Percentiles rank a stretch among this genome's conserved stretches.
These are phyloP conservation scores for Hydrozoanthus gracilis DNA, from an alignment of 92 coral and sea anemone genomes.

Conservation along the genomic window DNA sequence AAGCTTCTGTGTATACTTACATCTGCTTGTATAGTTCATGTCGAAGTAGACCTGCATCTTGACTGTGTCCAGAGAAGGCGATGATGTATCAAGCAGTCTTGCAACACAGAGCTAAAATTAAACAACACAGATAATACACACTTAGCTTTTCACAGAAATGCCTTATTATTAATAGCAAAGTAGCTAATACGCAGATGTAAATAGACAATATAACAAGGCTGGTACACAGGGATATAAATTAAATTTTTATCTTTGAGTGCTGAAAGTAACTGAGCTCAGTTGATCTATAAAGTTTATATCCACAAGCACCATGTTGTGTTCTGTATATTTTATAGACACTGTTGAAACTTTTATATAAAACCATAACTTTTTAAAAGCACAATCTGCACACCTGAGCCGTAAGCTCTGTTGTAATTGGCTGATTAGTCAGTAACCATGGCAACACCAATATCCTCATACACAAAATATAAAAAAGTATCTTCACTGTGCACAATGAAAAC, in stretches of 20 bases:
- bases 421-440: not conserved
- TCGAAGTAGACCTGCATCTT: constrained; percentile 99
- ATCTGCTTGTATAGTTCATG: constrained; percentile 99
- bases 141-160: not conserved
- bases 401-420: not conserved
- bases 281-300: not conserved
- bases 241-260: not conserved
- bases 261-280: not conserved
- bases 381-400: not conserved
- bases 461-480: too few relatives aligned
- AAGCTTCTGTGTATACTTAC: constrained; percentile 42
- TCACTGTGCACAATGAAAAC: too few relatives aligned
- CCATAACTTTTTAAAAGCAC: not conserved
- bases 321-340: not conserved
- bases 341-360: not conserved
- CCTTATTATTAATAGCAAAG: not conserved
- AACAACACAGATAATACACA: not conserved
- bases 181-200: not conserved
- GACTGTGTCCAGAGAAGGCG: constrained; percentile 94
- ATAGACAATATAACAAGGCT: not conserved
- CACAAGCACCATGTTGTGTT: not conserved
- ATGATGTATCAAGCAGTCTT: constrained; percentile 79
- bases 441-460: too few relatives aligned
- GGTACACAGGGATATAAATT: not conserved
- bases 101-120: constrained; percentile 83